phyloP scores from a whole-genome alignment of 2,113 vertebrate genomes.

The Ariopsis seemanni region DNA sequence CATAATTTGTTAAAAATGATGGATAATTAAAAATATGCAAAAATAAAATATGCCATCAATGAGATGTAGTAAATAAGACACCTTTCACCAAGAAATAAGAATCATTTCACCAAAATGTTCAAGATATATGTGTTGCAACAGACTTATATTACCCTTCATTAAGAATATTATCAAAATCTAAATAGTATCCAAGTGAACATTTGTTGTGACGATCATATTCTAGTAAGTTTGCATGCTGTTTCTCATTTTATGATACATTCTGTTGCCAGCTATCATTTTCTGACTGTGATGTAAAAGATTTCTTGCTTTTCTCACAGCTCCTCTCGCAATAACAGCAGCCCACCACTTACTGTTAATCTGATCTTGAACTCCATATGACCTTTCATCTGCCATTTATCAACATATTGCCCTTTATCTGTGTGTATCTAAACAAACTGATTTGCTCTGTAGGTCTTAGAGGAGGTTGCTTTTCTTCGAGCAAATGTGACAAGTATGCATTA shows the following conservation, averaged over 20 bases:
- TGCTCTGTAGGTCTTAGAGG: not conserved
- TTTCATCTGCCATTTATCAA: slow-evolving; percentile 23
- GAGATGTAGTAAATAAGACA: not conserved
- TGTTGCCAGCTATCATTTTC: not conserved
- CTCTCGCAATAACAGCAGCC: not conserved
- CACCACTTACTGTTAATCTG: slow-evolving; percentile 18
- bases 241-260: not conserved
- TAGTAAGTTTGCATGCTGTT: not conserved
- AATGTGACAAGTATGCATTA: not conserved
- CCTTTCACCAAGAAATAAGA: not conserved
- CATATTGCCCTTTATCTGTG: not conserved
- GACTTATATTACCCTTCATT: not conserved
- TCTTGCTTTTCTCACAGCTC: slow-evolving; percentile 3
- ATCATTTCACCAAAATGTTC: not conserved
- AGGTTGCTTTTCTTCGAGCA: not conserved
- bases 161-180: no score
- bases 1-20: not conserved
- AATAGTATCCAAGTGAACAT: no score
- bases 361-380: slow-evolving; percentile 21
- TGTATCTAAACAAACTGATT: not conserved
- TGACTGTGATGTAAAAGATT: not conserved
- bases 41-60: not conserved
- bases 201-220: not conserved
- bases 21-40: not conserved
- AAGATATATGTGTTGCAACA: not conserved